Base-by-base conservation (phyloP, 2,113 vertebrate species). In the Gorilla gorilla region DNA sequence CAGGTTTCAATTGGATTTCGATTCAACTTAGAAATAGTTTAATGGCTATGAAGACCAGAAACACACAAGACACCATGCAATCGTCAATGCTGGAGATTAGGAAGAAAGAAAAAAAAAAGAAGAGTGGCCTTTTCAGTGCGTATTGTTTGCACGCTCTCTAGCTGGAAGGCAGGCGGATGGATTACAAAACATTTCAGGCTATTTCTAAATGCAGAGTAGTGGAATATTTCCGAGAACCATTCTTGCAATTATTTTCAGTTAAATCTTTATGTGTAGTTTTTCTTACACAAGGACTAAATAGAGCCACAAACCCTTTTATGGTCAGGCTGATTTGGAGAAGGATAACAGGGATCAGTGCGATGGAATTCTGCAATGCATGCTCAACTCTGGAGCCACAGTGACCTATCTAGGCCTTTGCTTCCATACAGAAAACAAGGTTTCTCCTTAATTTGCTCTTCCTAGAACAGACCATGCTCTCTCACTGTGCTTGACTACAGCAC, bases 181-280 rank as follows among this genome's bases (percentile, higher is more conserved):
- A 75, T 79, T 7, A 43, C 23, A 72, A 85, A 96, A 76, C 16
- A 79, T 68, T 73, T 25, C 68, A 75, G 35, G 25, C 43, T 45
- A 32, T 93, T 94, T 94, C 68, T 81, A 93, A 97, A 85, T 32
- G 61, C 79, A 91, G 32, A 96, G 48, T 3, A 38, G 50, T 13
- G 68, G 50, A 89, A 17, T 82, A 92, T 70, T 84, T 95, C 78
- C 48, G 48, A 82, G 55, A 87, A 79, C 12, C 5, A 89, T 79
- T 81, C 55, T 73, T 85, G 17, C 2, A 43, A 57, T 55, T 89
- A 90, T 92, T 91, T 97, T 48, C 30, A 55, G 17, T 85, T 80
- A 66, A 55, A 88, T 45, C 30, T 87, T 66, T 35, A 48, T 4
- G 20, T 80, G 6, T 57, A 55, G 38, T 30, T 92, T 84, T 89